phyloP scores from a whole-genome alignment of 35 echinoderm and acorn worm species.

The Anneissia japonica region DNA sequence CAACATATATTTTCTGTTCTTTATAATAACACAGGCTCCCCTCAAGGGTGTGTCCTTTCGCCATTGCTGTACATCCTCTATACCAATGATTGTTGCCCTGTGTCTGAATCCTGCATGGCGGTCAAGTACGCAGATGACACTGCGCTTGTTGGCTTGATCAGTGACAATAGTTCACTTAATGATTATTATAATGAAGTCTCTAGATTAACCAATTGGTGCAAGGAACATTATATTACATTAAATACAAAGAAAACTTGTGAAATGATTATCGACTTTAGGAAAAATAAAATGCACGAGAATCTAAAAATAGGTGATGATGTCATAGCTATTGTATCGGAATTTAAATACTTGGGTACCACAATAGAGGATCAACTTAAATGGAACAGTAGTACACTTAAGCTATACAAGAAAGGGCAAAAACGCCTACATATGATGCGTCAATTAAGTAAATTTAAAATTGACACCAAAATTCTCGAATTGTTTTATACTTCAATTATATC shows the following conservation, averaged over 20 bases:
- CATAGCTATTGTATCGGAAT: not conserved
- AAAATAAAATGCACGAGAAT: no score
- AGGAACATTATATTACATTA: not conserved
- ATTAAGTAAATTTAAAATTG: not conserved
- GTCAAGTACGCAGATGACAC: conserved; percentile 4
- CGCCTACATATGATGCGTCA: not conserved
- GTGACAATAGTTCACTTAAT: not conserved
- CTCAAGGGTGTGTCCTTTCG: not conserved
- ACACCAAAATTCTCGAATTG: not conserved
- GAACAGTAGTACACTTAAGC: not conserved
- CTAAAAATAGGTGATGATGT: not conserved
- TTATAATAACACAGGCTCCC: no score
- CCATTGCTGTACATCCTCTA: conserved; percentile 18
- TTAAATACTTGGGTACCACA: not conserved
- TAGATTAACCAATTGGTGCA: not conserved
- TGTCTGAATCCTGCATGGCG: not conserved
- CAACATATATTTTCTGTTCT: no score
- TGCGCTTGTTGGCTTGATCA: not conserved
- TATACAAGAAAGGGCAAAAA: not conserved
- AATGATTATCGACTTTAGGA: no score
- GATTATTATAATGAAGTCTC: not conserved
- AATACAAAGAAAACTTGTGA: not conserved
- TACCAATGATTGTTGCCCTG: not conserved
- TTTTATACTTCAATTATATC: not conserved
- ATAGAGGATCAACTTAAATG: not conserved